These are phyloP conservation scores for Tetragonula clypearis DNA, from an alignment of 1,140 invertebrate species.

Conservation along the genomic window DNA sequence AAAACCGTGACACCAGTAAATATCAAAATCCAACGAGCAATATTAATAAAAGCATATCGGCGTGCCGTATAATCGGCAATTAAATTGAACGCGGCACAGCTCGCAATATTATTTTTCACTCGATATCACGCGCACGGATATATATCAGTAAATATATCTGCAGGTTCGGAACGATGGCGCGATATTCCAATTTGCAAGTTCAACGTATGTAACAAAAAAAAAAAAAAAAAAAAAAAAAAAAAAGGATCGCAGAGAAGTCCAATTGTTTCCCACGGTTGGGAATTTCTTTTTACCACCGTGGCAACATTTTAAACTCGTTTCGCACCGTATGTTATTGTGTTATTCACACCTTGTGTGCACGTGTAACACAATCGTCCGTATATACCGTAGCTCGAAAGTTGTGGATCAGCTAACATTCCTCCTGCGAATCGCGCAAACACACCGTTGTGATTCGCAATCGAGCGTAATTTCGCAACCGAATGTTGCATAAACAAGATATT, in stretches of 20 bases:
- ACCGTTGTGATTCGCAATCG: neutral
- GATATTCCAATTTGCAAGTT: neutral
- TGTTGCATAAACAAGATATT: neutral
- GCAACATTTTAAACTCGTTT: constrained; percentile 29
- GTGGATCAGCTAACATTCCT: neutral
- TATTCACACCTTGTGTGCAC: constrained; percentile 7
- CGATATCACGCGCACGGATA: neutral
- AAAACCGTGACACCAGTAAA: neutral
- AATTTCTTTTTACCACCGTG: neutral
- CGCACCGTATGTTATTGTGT: constrained; percentile 9
- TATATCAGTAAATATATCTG: neutral
- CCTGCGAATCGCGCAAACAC: neutral
- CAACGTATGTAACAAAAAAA: neutral
- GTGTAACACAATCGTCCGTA: neutral
- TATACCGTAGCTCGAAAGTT: neutral
- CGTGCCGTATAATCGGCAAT: neutral
- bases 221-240: no score
- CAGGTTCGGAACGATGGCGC: neutral
- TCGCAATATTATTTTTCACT: neutral
- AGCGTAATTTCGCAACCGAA: neutral
- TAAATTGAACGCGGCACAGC: neutral
- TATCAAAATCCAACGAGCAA: neutral
- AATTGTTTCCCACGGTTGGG: constrained; percentile 16
- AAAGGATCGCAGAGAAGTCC: neutral
- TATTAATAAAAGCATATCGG: neutral